These are phyloP conservation scores for Pteropus rufus DNA, from an alignment of 2,797 vertebrate genomes.

Conservation along the genomic window DNA sequence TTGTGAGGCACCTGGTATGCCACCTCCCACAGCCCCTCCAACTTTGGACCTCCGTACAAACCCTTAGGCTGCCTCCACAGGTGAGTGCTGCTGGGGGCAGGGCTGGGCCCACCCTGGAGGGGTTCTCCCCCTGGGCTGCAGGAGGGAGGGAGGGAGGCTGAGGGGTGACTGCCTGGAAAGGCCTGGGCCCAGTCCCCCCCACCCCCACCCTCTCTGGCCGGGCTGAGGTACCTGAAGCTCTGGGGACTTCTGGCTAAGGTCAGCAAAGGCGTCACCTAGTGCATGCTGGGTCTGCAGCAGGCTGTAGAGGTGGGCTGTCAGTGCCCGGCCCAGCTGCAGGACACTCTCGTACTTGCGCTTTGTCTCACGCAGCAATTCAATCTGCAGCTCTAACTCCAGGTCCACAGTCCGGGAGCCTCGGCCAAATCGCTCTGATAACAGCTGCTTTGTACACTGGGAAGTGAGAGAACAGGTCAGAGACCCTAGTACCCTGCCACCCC, in stretches of 20 bases:
- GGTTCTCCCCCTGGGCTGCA: conserved; percentile 71
- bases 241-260: conserved; percentile 98
- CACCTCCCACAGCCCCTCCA: conserved; percentile 43
- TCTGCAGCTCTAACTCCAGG: conserved; percentile 96
- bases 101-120: conserved; percentile 67
- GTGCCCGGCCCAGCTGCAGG: conserved; percentile 89
- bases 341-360: conserved; percentile 95
- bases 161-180: conserved; percentile 62
- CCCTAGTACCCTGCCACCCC: neutral
- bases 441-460: conserved; percentile 94
- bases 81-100: conserved; percentile 68
- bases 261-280: conserved; percentile 94
- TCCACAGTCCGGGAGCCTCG: conserved; percentile 95
- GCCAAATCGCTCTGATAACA: conserved; percentile 95
- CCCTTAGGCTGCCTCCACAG: conserved; percentile 73
- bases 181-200: conserved; percentile 49
- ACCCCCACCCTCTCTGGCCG: conserved; percentile 34
- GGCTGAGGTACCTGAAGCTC: conserved; percentile 91
- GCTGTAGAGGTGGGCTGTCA: conserved; percentile 93
- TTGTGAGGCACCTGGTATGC: conserved; percentile 46
- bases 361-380: conserved; percentile 94
- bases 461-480: conserved; percentile 53
- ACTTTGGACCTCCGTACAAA: conserved; percentile 67
- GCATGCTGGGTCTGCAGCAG: conserved; percentile 97
- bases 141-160: conserved; percentile 64